These are phyloP conservation scores for Chlamydotis undulata DNA, from an alignment of 2,113 vertebrate genomes.

Conservation along the genomic window DNA sequence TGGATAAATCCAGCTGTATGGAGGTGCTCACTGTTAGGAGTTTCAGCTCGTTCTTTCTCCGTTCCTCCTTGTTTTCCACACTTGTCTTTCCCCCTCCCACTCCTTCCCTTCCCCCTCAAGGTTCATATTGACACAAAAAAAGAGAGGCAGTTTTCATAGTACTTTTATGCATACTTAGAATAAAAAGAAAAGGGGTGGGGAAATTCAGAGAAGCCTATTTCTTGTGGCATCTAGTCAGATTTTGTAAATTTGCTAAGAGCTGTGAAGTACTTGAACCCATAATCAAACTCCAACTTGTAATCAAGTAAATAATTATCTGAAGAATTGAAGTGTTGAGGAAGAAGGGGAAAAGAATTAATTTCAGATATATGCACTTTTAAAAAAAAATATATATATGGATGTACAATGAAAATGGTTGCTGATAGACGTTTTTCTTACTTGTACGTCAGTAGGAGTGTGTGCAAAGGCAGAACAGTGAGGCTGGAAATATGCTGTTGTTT, in stretches of 20 bases:
- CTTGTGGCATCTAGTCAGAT: no score
- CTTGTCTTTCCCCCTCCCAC: neutral
- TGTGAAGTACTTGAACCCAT: neutral
- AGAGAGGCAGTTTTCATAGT: neutral
- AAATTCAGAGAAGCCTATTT: neutral
- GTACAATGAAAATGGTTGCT: neutral
- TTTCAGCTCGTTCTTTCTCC: neutral
- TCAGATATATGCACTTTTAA: no score
- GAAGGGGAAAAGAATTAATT: neutral
- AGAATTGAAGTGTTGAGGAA: neutral
- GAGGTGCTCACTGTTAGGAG: neutral
- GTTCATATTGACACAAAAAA: neutral
- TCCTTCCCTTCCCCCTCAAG: fast-evolving
- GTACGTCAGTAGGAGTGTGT: neutral
- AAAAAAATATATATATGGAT: neutral
- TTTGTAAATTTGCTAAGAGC: neutral
- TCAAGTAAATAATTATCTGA: neutral
- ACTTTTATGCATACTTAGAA: neutral
- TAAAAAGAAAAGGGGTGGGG: neutral
- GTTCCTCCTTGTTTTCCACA: neutral
- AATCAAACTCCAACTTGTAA: neutral
- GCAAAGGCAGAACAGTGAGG: neutral
- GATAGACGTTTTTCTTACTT: neutral
- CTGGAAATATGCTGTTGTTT: neutral
- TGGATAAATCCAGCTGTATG: neutral